Evolutionary conservation across 2,797 vertebrate species (phyloP).

Genomic region (Lepus townsendii): DNA sequence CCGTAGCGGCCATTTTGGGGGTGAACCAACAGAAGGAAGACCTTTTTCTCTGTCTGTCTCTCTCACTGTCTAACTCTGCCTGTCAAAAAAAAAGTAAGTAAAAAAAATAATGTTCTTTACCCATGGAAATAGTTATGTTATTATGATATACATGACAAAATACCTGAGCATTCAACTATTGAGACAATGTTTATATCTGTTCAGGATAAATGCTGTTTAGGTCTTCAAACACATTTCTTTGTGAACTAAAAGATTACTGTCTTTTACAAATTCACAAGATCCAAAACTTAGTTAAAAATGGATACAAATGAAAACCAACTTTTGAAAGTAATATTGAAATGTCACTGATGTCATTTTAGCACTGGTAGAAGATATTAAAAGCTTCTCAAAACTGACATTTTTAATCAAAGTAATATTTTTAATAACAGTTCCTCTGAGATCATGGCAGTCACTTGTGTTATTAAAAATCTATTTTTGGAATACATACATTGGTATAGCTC

Average conservation of each 20-base stretch:
- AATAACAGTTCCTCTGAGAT: conserved; percentile 75
- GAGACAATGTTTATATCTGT: conserved; percentile 13
- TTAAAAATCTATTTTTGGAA: conserved; percentile 76
- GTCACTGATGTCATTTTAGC: conserved; percentile 77
- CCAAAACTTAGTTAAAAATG: conserved; percentile 71
- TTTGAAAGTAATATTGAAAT: conserved; percentile 79
- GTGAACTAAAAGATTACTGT: conserved; percentile 49
- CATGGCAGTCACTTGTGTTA: conserved; percentile 73
- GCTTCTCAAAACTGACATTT: conserved; percentile 81
- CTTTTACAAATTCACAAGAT: conserved; percentile 55
- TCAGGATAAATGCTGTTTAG: conserved; percentile 18
- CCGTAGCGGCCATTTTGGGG: too few species aligned
- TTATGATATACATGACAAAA: background rate
- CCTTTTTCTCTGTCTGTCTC: too few species aligned
- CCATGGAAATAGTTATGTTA: background rate
- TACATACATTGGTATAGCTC: conserved; percentile 23
- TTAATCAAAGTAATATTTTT: conserved; percentile 83
- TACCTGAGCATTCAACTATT: background rate
- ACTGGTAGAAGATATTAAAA: conserved; percentile 81
- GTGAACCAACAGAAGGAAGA: too few species aligned
- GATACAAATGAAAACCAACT: conserved; percentile 71
- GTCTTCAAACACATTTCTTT: conserved; percentile 57
- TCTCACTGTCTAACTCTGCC: too few species aligned
- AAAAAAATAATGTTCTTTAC: background rate
- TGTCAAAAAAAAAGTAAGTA: too few species aligned